Percentiles rank a stretch among this genome's conserved stretches.
These are phyloP conservation scores for Pseudomugil gertrudae DNA, from an alignment of 2,797 vertebrate genomes.

Conservation along the genomic window DNA sequence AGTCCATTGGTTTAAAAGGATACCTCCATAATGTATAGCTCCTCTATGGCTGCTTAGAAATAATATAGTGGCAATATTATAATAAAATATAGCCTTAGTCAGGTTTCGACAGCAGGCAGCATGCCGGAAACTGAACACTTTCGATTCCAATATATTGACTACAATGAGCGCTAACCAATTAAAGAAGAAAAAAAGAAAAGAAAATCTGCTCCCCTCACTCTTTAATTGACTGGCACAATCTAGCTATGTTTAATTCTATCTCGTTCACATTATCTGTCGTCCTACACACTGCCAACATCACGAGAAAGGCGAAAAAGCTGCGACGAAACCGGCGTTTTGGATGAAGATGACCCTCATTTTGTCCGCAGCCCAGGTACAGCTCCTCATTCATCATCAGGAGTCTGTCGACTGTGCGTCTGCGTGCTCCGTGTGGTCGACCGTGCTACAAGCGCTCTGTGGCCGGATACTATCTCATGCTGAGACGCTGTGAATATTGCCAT, in stretches of 20 bases:
- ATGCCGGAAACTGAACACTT: conserved; percentile 60
- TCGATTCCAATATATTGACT: conserved; percentile 59
- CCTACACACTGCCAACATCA: conserved; percentile 74
- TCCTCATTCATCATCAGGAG: conserved; percentile 75
- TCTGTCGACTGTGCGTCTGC: conserved; percentile 68
- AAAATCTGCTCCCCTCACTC: conserved; percentile 57
- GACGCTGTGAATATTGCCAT: conserved; percentile 75
- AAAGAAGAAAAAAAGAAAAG: conserved; percentile 12
- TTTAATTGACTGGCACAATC: conserved; percentile 64
- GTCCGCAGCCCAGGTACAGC: conserved; percentile 74
- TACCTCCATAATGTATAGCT: conserved; percentile 58
- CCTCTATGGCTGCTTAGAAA: conserved; percentile 40
- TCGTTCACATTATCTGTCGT: conserved; percentile 70
- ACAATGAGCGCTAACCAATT: conserved; percentile 49
- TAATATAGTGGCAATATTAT: conserved; percentile 60
- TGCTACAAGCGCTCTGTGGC: conserved; percentile 66
- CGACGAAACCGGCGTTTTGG: conserved; percentile 84
- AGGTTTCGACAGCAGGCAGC: conserved; percentile 54
- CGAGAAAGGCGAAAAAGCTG: conserved; percentile 82
- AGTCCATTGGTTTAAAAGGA: conserved; percentile 46
- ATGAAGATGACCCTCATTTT: conserved; percentile 85
- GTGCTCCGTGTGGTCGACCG: conserved; percentile 67
- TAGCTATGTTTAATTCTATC: conserved; percentile 62
- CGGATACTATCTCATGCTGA: conserved; percentile 72
- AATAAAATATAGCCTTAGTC: conserved; percentile 47